Conservation (phyloP, 2,888 invertebrate genomes). For the Serripes groenlandicus region DNA sequence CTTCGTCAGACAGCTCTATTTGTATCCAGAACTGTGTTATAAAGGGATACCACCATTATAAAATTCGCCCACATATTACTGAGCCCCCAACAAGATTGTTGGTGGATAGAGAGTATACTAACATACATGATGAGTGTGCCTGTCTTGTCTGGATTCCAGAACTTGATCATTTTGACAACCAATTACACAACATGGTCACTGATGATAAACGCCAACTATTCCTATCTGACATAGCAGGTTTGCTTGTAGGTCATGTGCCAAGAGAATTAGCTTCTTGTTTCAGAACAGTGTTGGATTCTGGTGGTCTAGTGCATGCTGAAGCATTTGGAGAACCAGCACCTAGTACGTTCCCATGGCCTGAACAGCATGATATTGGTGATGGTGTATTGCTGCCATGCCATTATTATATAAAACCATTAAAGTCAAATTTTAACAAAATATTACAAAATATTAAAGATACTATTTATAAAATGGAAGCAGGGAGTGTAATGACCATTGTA, state of each 20-base stretch:
- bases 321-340: slow-evolving; percentile 18
- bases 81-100: slow-evolving; percentile 10
- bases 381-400: slow-evolving; percentile 6
- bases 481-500: no score
- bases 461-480: no score
- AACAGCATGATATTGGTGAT: slow-evolving; percentile 15
- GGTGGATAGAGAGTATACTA: slow-evolving; percentile 25
- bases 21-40: slow-evolving; percentile 23
- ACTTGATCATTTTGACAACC: slow-evolving; percentile 1
- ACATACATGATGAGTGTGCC: slow-evolving; percentile 11
- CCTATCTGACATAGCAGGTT: slow-evolving; percentile 28
- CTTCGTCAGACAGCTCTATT: no score
- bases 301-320: slow-evolving; percentile 16
- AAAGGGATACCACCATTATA: slow-evolving; percentile 20
- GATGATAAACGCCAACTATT: slow-evolving; percentile 15
- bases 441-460: no score
- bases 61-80: slow-evolving; percentile 18
- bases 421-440: neutral
- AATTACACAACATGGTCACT: slow-evolving; percentile 16
- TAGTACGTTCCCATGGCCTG: slow-evolving; percentile 22
- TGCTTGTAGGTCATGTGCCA: slow-evolving; percentile 30
- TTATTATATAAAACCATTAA: neutral
- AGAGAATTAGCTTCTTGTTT: slow-evolving; percentile 24
- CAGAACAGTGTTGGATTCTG: slow-evolving; percentile 5
- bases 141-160: slow-evolving; percentile 35